Evolutionary conservation across 2,888 invertebrate species (phyloP).

Genomic region (Caenorhabditis japonica): DNA sequence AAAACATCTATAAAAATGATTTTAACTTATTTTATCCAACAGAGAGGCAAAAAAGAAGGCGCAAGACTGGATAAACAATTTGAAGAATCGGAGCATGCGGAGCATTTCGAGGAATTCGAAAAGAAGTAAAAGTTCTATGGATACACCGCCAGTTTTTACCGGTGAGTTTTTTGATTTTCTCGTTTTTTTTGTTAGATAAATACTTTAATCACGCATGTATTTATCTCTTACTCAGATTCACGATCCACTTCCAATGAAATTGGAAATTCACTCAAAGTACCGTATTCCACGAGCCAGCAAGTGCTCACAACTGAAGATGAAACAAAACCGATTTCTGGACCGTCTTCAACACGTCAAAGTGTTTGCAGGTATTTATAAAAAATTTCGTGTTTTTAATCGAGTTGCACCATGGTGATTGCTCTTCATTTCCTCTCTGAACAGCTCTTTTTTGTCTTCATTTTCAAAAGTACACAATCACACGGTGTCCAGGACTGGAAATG

Average conservation of each 20-base stretch:
- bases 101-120: constrained; percentile 45
- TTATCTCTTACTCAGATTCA: constrained; percentile 6
- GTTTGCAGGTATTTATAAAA: constrained; percentile 28
- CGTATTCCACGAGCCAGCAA: constrained; percentile 35
- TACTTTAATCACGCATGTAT: not conserved
- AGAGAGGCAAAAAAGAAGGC: constrained; percentile 52
- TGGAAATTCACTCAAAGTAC: constrained; percentile 27
- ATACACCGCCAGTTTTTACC: constrained; percentile 15
- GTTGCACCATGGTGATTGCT: too few relatives aligned
- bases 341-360: constrained; percentile 26
- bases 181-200: too few relatives aligned
- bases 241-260: constrained; percentile 7
- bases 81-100: constrained; percentile 35
- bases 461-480: too few relatives aligned
- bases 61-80: constrained; percentile 52
- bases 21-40: not conserved
- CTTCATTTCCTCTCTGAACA: too few relatives aligned
- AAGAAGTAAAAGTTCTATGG: constrained; percentile 41
- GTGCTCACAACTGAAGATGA: constrained; percentile 23
- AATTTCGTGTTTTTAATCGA: not conserved
- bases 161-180: too few relatives aligned
- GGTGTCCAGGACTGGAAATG: too few relatives aligned
- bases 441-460: too few relatives aligned
- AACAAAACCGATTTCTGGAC: constrained; percentile 12
- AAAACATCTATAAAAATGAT: not conserved